Evolutionary conservation across 2,888 invertebrate genomes (phyloP).

Genomic region (Agriotes lineatus): DNA sequence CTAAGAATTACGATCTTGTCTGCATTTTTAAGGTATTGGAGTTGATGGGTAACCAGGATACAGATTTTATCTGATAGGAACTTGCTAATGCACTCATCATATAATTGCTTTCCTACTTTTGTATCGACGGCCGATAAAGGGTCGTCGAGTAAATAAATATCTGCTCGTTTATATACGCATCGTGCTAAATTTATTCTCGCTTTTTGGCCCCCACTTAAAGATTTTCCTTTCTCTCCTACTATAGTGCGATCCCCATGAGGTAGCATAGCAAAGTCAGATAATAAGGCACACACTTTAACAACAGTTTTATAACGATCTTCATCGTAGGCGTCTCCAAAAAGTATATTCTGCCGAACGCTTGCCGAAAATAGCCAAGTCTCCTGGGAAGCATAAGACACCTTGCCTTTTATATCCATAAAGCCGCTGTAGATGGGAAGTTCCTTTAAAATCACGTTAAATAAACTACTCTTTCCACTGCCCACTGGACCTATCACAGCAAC

Average conservation of each 20-base stretch:
- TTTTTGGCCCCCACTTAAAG: constrained; percentile 87
- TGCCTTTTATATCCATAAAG: constrained; percentile 66
- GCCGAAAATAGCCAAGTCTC: constrained; percentile 75
- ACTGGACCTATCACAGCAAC: constrained; percentile 77
- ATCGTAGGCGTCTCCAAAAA: constrained; percentile 77
- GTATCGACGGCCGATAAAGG: constrained; percentile 87
- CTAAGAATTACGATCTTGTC: constrained; percentile 64
- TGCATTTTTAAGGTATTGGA: constrained; percentile 69
- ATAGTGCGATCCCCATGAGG: constrained; percentile 82
- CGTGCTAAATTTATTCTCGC: constrained; percentile 85
- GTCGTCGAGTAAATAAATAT: constrained; percentile 85
- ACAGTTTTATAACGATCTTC: constrained; percentile 72
- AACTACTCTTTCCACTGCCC: constrained; percentile 75
- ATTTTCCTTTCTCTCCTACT: constrained; percentile 86
- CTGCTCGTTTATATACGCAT: constrained; percentile 81
- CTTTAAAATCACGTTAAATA: constrained; percentile 66
- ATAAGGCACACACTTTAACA: constrained; percentile 75
- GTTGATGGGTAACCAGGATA: constrained; percentile 79
- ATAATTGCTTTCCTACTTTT: constrained; percentile 79
- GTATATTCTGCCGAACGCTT: constrained; percentile 80
- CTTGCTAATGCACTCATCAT: constrained; percentile 78
- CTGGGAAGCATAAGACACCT: constrained; percentile 72
- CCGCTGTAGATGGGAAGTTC: constrained; percentile 67
- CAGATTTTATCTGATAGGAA: constrained; percentile 72
- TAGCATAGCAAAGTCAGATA: constrained; percentile 79